These are phyloP conservation scores for Tricholauxania praeusta DNA, from an alignment of 2,888 invertebrate genomes.

Conservation along the genomic window DNA sequence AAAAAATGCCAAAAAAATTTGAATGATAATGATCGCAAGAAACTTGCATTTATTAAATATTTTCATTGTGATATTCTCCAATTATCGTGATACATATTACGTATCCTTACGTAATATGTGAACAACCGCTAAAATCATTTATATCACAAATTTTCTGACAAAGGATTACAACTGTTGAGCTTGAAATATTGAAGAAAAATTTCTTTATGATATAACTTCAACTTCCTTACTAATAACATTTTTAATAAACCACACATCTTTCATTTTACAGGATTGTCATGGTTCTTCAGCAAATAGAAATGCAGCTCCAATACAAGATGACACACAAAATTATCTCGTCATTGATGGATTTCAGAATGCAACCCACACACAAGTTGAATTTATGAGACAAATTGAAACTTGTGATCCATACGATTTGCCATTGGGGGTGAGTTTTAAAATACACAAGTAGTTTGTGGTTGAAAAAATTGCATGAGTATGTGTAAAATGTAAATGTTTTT, in stretches of 20 bases:
- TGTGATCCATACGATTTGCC: constrained; percentile 83
- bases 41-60: too few relatives aligned
- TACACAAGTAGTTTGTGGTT: too few relatives aligned
- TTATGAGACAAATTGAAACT: constrained; percentile 83
- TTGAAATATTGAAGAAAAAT: background rate
- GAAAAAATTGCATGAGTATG: too few relatives aligned
- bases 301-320: constrained; percentile 79
- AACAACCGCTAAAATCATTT: too few relatives aligned
- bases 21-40: too few relatives aligned
- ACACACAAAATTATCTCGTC: constrained; percentile 85
- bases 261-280: constrained; percentile 81
- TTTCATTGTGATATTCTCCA: too few relatives aligned
- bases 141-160: too few relatives aligned
- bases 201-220: background rate
- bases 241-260: constrained; percentile 12
- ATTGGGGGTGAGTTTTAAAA: constrained; percentile 72
- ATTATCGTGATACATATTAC: too few relatives aligned
- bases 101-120: too few relatives aligned
- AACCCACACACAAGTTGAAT: constrained; percentile 86
- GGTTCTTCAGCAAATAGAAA: constrained; percentile 74
- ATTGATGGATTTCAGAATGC: constrained; percentile 82
- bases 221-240: background rate
- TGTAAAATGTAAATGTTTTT: too few relatives aligned
- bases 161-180: too few relatives aligned
- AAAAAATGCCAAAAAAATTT: too few relatives aligned